Base-by-base conservation (phyloP, 1,140 invertebrate species). In the Drosophila leontia region DNA sequence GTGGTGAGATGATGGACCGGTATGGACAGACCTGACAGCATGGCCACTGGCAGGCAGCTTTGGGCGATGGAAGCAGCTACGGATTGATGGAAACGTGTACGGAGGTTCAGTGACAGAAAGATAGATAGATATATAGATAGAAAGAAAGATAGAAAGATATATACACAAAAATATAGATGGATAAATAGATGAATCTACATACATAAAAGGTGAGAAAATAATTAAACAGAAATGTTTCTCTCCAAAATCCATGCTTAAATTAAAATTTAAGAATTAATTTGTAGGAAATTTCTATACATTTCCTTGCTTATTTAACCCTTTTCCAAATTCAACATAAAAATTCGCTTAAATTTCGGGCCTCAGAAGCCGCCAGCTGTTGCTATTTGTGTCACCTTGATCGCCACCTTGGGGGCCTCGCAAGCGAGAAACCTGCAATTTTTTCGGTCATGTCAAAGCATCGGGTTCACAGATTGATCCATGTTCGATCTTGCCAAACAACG, bases 401-500 rank as follows among this genome's bases (percentile, higher is more conserved):
- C 39, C 62, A 56, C 53, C 57, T 32, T 41, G 39, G 29, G 57
- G 39, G 15, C 50, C 7, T 6, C 15, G 2, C n/a, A 35, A 23
- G 4, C 23, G 19, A 6, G 6, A 56, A 57, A 34, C 6, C 53
- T 23, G 34, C 19, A 26, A 26, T 56, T 65, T 65, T 42, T 61
- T 61, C 62, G 62, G 62, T 12, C 57, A 64, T 62, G 62, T 64
- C 62, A 64, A 62, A 64, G 62, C 29, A 15, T 61, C 19, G 42
- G 26, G 65, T 41, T 69, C 45, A 65, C 26, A 1, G 37, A 55
- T 68, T 70, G 64, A 45, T 70, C 39, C 63, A 44, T 55, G 48
- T 70, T 68, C 64, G 64, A 67, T 37, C 47, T 70, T 69, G 63
- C 39, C 67, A 32, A 68, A 68, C 44, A 68, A 15, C 50, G 11